Evolutionary conservation across 2,888 invertebrate genomes (phyloP), one percentile per base, ranked within the genome.

Genomic region (Sarcophaga caerulescens): DNA sequence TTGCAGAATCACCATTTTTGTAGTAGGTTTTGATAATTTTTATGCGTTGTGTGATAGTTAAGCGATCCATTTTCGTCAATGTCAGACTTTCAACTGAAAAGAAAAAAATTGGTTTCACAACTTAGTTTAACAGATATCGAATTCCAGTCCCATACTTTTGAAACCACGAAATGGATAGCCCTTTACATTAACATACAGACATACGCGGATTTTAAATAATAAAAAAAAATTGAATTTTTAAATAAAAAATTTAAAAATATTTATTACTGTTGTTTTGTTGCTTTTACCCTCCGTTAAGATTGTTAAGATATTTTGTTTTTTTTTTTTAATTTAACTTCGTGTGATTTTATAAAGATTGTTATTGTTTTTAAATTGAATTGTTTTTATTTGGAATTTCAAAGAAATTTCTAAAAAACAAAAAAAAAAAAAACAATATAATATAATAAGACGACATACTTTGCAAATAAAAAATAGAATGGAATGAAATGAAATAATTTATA

Each of bases 201-300:
- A 35, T 35, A 35, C 35, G 35, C 35, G 35, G 8, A 35, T 62
- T 45, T n/a, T 44, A 63, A 52, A 44, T 52, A 57, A 75, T 52
- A 57, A 75, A 75, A 63, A 59, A n/a, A 71, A 65, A 71, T 45
- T 21, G 2, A 69, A 52, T 23, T 52, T 52, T 52, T 52, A 14
- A 52, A 2, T 3, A 14, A 62, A 23, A 76, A n/a, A 45, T 45
- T 23, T 35, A 2, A 8, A 62, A 17, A 73, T 6, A 14, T 60
- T 59, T 57, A n/a, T 44, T 47, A n/a, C 23, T n/a, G 65, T n/a
- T 66, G 65, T 35, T 25, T 35, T 35, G 35, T 6, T 35, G 35
- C 35, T 35, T 35, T 35, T 35, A 35, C 35, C 35, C 35, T 35
- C 35, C 35, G 35, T 35, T 35, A 35, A 35, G 10, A 35, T 35